Evolutionary conservation across 1,140 invertebrate genomes (phyloP), one percentile per base, ranked within the genome.

Genomic region (Drosophila repleta): DNA sequence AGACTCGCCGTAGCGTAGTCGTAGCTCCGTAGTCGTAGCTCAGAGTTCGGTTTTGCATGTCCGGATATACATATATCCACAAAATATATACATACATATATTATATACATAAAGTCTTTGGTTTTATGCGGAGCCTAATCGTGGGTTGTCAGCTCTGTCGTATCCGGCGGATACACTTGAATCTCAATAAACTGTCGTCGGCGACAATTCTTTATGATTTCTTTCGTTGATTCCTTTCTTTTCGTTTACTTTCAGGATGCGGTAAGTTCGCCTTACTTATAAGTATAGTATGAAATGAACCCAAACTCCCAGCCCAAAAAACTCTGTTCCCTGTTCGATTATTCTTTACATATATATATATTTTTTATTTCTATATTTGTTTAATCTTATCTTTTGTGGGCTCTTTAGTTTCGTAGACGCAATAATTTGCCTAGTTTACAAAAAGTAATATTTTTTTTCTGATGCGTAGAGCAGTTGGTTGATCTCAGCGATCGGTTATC

Each of bases 211-310:
- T 66, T 76, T 87, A 75, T 90, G 70, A 82, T 87, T 91, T 89
- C 83, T 79, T 80, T 85, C 76, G 79, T 85, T 85, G 81, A 85
- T 87, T 89, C 76, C 72, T 90, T 90, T 87, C 69, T 90, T 85
- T 90, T 91, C 74, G 70, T 91, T 85, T 84, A 84, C 84, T 91
- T 91, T 82, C 90, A 91, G 90, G 90, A 91, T 90, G 90, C 90
- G 90, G 90, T 91, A 91, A 91, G 90, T 91, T 74, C 79, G 61
- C 68, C 77, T 65, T 61, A 72, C 43, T 66, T 52, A 55, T 71
- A 61, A 67, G 53, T 76, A 63, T 20, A 51, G 46, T 64, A 63
- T 70, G 35, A 46, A 58, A 29, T 35, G 8, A 21, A 15, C 48
- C 37, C 17, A 21, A 21, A 32, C 1, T 15, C 24, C 41, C 57